Evolutionary conservation across 1,140 invertebrate species (phyloP).

Genomic region (Fopius arisanus): DNA sequence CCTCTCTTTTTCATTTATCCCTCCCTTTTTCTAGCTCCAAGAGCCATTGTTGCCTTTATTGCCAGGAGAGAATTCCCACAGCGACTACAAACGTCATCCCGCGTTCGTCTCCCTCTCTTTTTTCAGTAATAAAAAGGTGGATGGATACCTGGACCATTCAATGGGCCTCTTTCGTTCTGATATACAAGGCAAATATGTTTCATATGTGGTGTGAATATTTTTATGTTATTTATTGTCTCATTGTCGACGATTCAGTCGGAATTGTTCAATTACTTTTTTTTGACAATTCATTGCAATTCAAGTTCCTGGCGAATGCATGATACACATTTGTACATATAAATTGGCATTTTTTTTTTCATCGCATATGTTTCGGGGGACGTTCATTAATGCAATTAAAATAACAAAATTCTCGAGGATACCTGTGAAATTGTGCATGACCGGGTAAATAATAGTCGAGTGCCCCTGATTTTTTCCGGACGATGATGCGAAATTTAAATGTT

Average conservation of each 20-base stretch:
- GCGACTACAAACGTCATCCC: constrained; percentile 30
- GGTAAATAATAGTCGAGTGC: too few relatives aligned
- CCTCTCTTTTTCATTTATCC: constrained; percentile 33
- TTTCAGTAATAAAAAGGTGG: constrained; percentile 31
- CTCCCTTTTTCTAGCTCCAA: constrained; percentile 31
- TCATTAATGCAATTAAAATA: too few relatives aligned
- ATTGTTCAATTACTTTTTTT: too few relatives aligned
- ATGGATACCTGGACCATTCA: constrained; percentile 35
- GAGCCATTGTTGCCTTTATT: constrained; percentile 40
- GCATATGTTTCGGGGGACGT: too few relatives aligned
- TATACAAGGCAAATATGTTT: background rate
- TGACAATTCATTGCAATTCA: too few relatives aligned
- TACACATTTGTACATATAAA: too few relatives aligned
- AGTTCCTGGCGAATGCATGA: too few relatives aligned
- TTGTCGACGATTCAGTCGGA: too few relatives aligned
- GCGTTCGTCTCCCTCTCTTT: constrained; percentile 8
- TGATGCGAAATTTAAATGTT: background rate
- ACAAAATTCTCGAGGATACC: too few relatives aligned
- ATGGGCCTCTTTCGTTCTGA: constrained; percentile 7
- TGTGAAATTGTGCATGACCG: too few relatives aligned
- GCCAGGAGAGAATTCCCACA: constrained; percentile 37
- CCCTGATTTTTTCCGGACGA: background rate
- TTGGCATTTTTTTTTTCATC: too few relatives aligned
- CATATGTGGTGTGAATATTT: background rate
- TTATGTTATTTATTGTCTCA: background rate